Base-by-base conservation (phyloP, 2,797 vertebrate genomes). In the Pantherophis vulpinus region DNA sequence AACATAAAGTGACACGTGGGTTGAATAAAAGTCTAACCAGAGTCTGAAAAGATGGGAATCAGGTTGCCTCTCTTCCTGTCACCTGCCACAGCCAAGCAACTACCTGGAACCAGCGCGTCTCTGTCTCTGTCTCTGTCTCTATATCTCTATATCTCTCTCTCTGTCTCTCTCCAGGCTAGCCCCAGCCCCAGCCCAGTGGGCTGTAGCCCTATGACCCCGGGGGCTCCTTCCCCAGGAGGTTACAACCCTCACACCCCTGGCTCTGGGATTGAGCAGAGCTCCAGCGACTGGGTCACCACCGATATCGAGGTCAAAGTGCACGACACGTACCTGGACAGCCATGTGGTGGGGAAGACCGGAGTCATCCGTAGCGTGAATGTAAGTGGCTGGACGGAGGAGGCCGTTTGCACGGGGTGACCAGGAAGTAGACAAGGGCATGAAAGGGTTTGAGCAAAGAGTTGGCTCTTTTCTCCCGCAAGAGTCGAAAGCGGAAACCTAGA, bases 231-330 rank as follows among this genome's bases (percentile, higher is more conserved):
- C 51, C 99, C 99, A 1, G 99, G 99, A 1, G 99, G 98, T 0
- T 99, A 99, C 96, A 99, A 99, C 96, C 99, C 99, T 0, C 99
- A 99, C 97, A 99, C 99, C 0, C 99, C 99, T 0, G 99, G 99
- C 83, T 99, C 99, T 42, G 99, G 98, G 95, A 99, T 99, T 79
- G 99, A 99, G 97, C 98, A 99, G 96, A 98, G 98, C 91, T 97
- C 98, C 94, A 98, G 98, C 0, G 99, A 99, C 96, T 99, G 99
- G 99, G 99, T 99, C 56, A 99, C 99, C 95, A 99, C 98, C 0
- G 99, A 99, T 97, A 99, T 99, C 97, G 98, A 99, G 97, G 99
- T 99, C 86, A 98, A 98, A 87, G 98, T 99, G 1, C 98, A 98
- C 55, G 99, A 99, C 97, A 98, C 98, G 37, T 98, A 98, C 94